Percentiles rank a stretch among this genome's conserved stretches.
These are phyloP conservation scores for Styela clava DNA, from an alignment of 23 tunicate species.

Conservation along the genomic window DNA sequence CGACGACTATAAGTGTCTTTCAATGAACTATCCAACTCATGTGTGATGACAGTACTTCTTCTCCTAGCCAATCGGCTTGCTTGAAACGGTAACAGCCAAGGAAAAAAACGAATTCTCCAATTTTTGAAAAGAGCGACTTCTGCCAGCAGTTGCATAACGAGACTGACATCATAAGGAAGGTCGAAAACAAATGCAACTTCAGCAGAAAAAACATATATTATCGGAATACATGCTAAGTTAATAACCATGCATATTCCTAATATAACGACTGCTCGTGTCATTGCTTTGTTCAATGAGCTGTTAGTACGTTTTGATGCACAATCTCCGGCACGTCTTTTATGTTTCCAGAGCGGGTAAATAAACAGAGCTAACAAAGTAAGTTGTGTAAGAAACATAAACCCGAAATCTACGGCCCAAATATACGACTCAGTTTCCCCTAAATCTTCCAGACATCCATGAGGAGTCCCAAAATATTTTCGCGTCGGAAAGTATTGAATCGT, in stretches of 20 bases:
- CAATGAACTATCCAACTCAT: not conserved
- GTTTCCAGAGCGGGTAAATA: constrained; percentile 13
- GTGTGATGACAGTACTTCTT: not conserved
- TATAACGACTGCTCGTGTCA: not conserved
- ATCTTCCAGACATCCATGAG: not conserved
- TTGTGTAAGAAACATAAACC: constrained; percentile 4
- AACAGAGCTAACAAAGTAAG: not conserved
- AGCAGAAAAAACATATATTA: not conserved
- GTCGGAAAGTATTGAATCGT: constrained; percentile 9
- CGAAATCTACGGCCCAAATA: constrained; percentile 21
- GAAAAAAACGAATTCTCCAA: constrained; percentile 5
- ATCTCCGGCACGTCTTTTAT: not conserved
- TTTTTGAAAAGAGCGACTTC: constrained; percentile 13
- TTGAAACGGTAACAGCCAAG: not conserved
- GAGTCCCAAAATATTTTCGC: not conserved
- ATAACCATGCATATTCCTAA: not conserved
- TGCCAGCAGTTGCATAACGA: constrained; percentile 7
- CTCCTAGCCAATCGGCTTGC: not conserved
- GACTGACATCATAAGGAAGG: constrained; percentile 9
- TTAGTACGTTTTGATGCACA: not conserved
- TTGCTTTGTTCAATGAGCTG: constrained; percentile 1
- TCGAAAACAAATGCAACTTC: constrained; percentile 3
- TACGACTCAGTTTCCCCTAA: not conserved
- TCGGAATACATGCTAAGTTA: not conserved
- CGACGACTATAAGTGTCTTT: not conserved